Percentiles rank a stretch among this genome's conserved stretches.
These are phyloP conservation scores for Blastobasis adustella DNA, from an alignment of 2,888 invertebrate species.

Conservation along the genomic window DNA sequence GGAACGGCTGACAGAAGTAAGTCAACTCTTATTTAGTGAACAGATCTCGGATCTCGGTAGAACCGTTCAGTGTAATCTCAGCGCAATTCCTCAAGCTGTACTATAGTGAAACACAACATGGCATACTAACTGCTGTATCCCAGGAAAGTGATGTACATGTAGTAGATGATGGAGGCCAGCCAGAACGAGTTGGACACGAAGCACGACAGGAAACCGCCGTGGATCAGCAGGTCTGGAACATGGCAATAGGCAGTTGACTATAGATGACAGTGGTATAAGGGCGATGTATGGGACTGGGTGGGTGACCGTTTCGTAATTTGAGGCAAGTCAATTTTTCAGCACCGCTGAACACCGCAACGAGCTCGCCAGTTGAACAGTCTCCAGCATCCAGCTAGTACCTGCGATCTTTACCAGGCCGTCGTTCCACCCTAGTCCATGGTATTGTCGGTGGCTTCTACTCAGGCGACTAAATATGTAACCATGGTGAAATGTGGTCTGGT, in stretches of 20 bases:
- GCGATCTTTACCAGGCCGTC: no score
- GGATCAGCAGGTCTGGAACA: slow-evolving; percentile 83
- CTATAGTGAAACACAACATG: not conserved
- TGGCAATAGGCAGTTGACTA: not conserved
- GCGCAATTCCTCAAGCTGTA: not conserved
- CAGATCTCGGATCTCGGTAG: not conserved
- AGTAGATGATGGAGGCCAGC: slow-evolving; percentile 92
- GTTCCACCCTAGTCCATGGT: no score
- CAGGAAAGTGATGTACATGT: slow-evolving; percentile 96
- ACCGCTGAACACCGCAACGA: no score
- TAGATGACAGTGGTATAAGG: not conserved
- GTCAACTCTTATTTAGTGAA: not conserved
- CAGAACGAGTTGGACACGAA: slow-evolving; percentile 95
- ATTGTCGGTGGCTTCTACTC: no score
- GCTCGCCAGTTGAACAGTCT: no score
- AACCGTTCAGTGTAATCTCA: not conserved
- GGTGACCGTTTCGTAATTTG: no score
- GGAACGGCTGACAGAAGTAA: not conserved
- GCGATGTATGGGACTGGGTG: no score
- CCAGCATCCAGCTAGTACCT: no score
- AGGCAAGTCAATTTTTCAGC: no score
- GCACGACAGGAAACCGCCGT: slow-evolving; percentile 85
- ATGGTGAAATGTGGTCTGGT: no score
- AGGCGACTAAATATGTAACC: no score
- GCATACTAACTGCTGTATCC: slow-evolving; percentile 92